phyloP scores from a whole-genome alignment of 2,113 vertebrate species.

The Octodon degus region DNA sequence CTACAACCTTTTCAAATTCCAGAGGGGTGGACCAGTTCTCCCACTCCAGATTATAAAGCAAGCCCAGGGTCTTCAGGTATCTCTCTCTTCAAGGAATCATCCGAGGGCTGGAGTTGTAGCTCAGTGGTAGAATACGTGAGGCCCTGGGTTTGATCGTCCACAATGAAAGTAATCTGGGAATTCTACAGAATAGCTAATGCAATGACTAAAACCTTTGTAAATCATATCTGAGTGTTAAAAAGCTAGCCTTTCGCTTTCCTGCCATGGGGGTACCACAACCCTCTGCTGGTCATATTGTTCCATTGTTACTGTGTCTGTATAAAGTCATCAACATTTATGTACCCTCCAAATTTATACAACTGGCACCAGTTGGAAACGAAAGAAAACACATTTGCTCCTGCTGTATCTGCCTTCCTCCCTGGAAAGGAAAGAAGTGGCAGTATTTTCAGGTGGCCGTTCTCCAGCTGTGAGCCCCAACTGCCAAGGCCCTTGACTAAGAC shows the following conservation, averaged over 20 bases:
- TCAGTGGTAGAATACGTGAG: neutral
- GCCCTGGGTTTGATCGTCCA: neutral
- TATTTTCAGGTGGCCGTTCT: neutral
- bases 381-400: conserved; percentile 64
- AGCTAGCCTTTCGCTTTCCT: neutral
- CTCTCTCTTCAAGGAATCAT: neutral
- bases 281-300: neutral
- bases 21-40: neutral
- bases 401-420: conserved; percentile 41
- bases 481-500: neutral
- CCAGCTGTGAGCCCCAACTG: neutral
- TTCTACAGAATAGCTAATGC: neutral
- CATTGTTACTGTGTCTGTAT: neutral
- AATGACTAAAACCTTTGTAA: neutral
- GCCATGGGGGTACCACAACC: neutral
- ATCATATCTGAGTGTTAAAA: neutral
- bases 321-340: conserved; percentile 7
- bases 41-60: neutral
- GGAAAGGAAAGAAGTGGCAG: conserved; percentile 33
- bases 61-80: neutral
- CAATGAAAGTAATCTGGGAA: neutral
- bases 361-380: conserved; percentile 23
- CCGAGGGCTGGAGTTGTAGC: neutral
- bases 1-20: neutral
- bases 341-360: conserved; percentile 43